Conservation (phyloP, 2,113 vertebrate genomes). For the Tupaia chinensis region DNA sequence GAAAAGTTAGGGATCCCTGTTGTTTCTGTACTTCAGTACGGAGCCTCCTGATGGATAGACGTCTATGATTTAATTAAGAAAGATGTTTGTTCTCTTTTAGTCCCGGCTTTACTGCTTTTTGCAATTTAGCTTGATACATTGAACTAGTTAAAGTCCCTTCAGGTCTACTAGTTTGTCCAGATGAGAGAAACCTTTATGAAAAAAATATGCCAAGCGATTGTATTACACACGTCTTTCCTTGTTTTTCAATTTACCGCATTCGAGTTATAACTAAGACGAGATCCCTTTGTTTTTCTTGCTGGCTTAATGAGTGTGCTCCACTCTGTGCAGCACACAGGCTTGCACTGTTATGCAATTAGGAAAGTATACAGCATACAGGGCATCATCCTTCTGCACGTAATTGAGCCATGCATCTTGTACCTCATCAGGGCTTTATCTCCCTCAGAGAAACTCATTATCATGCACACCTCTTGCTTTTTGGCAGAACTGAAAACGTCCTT, state of each 20-base stretch:
- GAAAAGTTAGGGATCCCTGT: not conserved
- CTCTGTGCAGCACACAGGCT: constrained; percentile 8
- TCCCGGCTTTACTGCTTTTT: not conserved
- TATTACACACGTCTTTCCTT: constrained; percentile 9
- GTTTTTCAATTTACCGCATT: constrained; percentile 38
- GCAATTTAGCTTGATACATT: constrained; percentile 14
- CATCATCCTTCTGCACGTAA: constrained; percentile 44
- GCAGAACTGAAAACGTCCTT: constrained; percentile 64
- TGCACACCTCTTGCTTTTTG: constrained; percentile 59
- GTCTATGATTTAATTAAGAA: not conserved
- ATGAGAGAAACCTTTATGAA: constrained; percentile 33
- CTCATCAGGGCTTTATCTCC: constrained; percentile 48
- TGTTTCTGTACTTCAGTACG: not conserved
- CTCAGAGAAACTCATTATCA: constrained; percentile 73
- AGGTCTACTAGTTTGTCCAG: constrained; percentile 11
- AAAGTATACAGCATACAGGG: accelerated
- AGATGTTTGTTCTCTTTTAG: not conserved
- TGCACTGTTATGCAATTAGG: constrained; percentile 44
- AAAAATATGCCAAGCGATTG: constrained; percentile 12
- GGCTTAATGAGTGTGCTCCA: constrained; percentile 59
- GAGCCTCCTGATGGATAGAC: not conserved
- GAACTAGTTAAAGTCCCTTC: constrained; percentile 63
- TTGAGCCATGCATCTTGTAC: constrained; percentile 65
- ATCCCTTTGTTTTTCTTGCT: constrained; percentile 47
- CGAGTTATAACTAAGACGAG: constrained; percentile 45